Conservation (phyloP, 2,113 vertebrate genomes). For the Ceyx melanurus region DNA sequence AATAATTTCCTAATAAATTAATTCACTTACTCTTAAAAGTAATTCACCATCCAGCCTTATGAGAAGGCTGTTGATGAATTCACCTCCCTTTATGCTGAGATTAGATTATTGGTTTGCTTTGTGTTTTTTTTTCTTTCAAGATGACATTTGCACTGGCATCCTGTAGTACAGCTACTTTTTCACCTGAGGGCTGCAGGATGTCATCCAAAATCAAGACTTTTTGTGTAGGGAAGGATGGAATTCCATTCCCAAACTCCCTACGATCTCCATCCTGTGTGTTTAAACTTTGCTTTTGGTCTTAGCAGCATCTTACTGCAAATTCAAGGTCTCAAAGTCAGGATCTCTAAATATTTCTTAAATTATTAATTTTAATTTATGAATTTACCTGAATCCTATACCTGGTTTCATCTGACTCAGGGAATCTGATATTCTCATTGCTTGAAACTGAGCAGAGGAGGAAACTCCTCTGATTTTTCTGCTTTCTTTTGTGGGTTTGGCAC, state of each 20-base stretch:
- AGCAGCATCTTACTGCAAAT: background rate
- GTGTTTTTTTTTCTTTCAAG: background rate
- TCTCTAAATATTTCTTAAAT: background rate
- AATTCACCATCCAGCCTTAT: background rate
- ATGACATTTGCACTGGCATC: background rate
- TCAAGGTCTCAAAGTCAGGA: background rate
- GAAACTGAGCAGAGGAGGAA: background rate
- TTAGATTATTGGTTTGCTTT: background rate
- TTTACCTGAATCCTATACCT: background rate
- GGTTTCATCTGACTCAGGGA: background rate
- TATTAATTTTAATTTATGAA: too few species aligned
- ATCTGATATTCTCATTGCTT: background rate
- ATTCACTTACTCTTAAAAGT: background rate
- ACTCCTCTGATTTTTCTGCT: background rate
- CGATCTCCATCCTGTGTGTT: fast-evolving
- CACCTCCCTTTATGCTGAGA: background rate
- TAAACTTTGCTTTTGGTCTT: background rate
- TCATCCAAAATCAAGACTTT: background rate
- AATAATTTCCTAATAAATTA: background rate
- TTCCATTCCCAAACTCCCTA: background rate
- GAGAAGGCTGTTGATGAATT: background rate
- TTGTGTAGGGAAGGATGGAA: background rate
- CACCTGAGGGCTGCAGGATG: background rate
- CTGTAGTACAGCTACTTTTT: background rate
- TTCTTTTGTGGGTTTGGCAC: background rate